phyloP scores from a whole-genome alignment of 2,797 vertebrate genomes.

The Acipenser transmontanus region DNA sequence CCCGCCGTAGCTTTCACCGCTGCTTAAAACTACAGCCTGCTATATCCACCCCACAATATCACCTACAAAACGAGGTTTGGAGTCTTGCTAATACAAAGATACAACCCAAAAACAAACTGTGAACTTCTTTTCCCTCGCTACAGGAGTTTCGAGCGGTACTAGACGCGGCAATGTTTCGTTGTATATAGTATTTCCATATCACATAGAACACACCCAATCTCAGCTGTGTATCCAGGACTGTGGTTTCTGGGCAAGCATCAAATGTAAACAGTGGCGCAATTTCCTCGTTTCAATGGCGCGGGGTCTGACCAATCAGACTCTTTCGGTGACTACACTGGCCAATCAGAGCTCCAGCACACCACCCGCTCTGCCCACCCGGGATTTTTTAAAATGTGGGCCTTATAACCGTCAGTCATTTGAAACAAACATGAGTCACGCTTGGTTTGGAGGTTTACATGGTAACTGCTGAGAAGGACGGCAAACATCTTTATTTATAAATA shows the following conservation, averaged over 20 bases:
- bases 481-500: too few relatives aligned
- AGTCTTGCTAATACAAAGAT: neutral
- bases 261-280: slow-evolving; percentile 55
- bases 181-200: neutral
- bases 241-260: slow-evolving; percentile 13
- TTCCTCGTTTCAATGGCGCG: slow-evolving; percentile 52
- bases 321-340: slow-evolving; percentile 19
- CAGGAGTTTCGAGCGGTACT: slow-evolving; percentile 19
- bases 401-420: neutral
- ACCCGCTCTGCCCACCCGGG: slow-evolving; percentile 12
- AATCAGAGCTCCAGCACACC: slow-evolving; percentile 17
- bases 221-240: slow-evolving; percentile 1
- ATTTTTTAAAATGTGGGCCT: slow-evolving; percentile 14
- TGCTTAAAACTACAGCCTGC: too few relatives aligned
- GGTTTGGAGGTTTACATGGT: neutral
- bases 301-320: slow-evolving; percentile 48
- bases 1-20: too few relatives aligned
- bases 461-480: too few relatives aligned
- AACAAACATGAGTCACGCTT: neutral
- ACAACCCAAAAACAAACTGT: neutral
- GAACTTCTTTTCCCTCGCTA: neutral
- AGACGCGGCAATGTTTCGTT: slow-evolving; percentile 21
- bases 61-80: neutral
- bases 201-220: neutral
- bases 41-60: neutral